Base-by-base conservation (phyloP, 2,888 invertebrate genomes). In the Philaethria dido region DNA sequence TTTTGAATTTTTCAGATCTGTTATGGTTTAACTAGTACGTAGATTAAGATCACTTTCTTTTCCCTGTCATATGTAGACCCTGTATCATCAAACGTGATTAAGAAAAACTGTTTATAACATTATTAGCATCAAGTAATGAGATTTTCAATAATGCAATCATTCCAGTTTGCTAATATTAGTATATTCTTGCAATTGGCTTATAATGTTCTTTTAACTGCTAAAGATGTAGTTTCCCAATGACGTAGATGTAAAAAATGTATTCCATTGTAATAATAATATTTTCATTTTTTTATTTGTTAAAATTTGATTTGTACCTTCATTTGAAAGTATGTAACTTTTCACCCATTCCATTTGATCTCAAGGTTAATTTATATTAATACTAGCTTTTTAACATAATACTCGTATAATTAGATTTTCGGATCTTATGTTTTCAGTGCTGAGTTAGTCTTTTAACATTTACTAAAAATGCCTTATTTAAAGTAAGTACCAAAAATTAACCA, bases 401-500 rank as follows among this genome's bases (percentile, higher is more conserved):
- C n/a, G n/a, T n/a, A 33, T 33, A 29, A 36, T 8, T 11, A 54
- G 29, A 14, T 39, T 57, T 22, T n/a, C 14, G n/a, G 22, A 25
- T 42, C n/a, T 57, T 42, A 25, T 25, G 16, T 42, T 16, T 11
- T 39, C 2, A 42, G 4, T 25, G 9, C n/a, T 57, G 11, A 16
- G n/a, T 57, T 57, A 13, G 39, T 22, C 39, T 57, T 22, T n/a
- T 22, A 9, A 39, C 5, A 55, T 57, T 39, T 42, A 42, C n/a
- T 22, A 9, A 57, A 9, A 22, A 57, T 42, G 22, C 42, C 57
- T 57, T 57, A 47, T 60, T 47, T 29, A 45, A 33, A 18, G 47
- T 45, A 45, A 47, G 29, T 33, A 60, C 60, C 60, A 60, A 60
- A 60, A 45, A 45, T 33, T 60, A 18, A 60, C 45, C 45, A 60